phyloP scores from a whole-genome alignment of 2,797 vertebrate species.

The Gorsachius magnificus region DNA sequence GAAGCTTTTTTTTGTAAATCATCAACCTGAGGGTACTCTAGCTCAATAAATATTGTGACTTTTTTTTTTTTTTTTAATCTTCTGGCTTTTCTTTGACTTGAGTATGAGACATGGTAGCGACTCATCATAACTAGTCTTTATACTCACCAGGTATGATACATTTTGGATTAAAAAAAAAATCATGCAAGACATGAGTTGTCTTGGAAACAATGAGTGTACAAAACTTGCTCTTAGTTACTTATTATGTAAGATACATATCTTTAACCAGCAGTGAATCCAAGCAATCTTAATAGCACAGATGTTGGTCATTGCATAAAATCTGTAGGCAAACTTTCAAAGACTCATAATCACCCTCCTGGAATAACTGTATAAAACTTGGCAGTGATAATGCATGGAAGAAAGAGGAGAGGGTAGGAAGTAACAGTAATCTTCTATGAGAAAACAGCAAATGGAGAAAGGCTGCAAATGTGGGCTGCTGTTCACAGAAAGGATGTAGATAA shows the following conservation, averaged over 20 bases:
- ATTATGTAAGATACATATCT: not conserved
- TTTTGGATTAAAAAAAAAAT: not conserved
- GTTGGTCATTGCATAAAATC: not conserved
- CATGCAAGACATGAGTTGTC: not conserved
- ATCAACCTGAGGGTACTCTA: not conserved
- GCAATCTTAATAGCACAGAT: not conserved
- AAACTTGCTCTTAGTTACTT: not conserved
- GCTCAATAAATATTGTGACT: not conserved
- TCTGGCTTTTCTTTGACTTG: not conserved
- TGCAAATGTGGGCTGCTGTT: not conserved
- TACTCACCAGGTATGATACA: not conserved
- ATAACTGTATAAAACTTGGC: not conserved
- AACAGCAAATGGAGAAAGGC: not conserved
- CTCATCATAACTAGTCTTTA: not conserved
- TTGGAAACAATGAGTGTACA: not conserved
- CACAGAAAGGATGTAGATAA: not conserved
- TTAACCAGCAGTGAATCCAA: not conserved
- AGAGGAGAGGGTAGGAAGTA: not conserved
- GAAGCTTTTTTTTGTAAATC: not conserved
- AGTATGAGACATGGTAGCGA: not conserved
- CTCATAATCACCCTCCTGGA: not conserved
- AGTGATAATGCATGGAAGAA: not conserved
- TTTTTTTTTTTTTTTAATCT: not conserved
- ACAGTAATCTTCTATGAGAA: not conserved
- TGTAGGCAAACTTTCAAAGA: not conserved